These are phyloP conservation scores for Drosophila fulvimacula DNA, from an alignment of 2,888 invertebrate genomes.

Conservation along the genomic window DNA sequence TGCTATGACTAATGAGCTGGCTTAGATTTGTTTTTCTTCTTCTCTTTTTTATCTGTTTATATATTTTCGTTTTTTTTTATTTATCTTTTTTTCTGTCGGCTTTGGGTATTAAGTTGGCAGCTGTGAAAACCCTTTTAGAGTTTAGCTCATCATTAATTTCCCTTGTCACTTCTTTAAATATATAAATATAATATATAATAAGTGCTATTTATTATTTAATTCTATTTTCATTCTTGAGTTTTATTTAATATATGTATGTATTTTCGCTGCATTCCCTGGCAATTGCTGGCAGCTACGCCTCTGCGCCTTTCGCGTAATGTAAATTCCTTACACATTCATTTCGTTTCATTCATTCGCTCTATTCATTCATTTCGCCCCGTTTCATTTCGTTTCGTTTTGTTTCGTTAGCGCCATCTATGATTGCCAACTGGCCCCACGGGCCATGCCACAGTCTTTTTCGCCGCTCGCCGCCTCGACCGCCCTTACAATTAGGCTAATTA, in stretches of 20 bases:
- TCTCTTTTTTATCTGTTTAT: constrained; percentile 7
- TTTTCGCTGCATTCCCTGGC: neutral
- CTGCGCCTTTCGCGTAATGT: constrained; percentile 60
- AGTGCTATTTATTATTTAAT: neutral
- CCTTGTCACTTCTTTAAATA: neutral
- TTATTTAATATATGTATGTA: too few species aligned
- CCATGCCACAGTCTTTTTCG: constrained; percentile 7
- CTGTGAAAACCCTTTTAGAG: constrained; percentile 8
- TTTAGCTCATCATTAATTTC: constrained; percentile 1
- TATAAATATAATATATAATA: neutral
- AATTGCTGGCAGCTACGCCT: constrained; percentile 30
- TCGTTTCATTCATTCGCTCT: constrained; percentile 54
- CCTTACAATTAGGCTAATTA: constrained; percentile 81
- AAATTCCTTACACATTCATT: constrained; percentile 72
- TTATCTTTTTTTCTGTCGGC: neutral
- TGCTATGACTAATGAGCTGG: constrained; percentile 71
- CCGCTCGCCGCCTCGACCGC: constrained; percentile 51
- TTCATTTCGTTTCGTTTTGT: constrained; percentile 54
- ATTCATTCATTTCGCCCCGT: constrained; percentile 66
- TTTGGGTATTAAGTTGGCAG: constrained; percentile 19
- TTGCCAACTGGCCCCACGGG: constrained; percentile 26
- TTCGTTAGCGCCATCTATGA: constrained; percentile 48
- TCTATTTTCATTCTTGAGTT: neutral
- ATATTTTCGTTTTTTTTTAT: constrained; percentile 1
- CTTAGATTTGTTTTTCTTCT: constrained; percentile 38